Conservation (phyloP, 2,113 vertebrate genomes). For the Aleadryas rufinucha region DNA sequence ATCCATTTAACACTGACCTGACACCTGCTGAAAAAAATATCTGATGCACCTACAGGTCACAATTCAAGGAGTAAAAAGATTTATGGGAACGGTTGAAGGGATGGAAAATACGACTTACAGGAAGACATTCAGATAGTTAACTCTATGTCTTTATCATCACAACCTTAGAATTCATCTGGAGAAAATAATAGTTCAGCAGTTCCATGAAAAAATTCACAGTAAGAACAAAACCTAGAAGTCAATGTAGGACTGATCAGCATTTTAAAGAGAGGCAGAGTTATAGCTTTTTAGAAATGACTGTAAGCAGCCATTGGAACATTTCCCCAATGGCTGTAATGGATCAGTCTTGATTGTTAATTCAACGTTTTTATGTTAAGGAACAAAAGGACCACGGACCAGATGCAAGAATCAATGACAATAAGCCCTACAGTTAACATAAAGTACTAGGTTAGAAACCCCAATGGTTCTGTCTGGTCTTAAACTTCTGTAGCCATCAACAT, state of each 20-base stretch:
- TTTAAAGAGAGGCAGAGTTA: neutral
- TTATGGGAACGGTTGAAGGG: neutral
- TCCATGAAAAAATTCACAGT: neutral
- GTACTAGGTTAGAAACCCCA: neutral
- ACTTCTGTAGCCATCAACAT: neutral
- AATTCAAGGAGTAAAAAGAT: neutral
- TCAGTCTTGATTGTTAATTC: neutral
- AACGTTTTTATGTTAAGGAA: neutral
- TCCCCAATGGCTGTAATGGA: neutral
- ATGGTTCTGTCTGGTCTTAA: neutral
- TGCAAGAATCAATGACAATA: neutral
- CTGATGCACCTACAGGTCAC: neutral
- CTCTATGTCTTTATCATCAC: neutral
- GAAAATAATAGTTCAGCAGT: neutral
- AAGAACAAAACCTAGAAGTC: neutral
- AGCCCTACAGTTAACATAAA: neutral
- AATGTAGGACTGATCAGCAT: neutral
- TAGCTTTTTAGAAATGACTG: neutral
- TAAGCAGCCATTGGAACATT: neutral
- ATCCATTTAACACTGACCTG: neutral
- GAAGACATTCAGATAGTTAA: neutral
- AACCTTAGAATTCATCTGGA: neutral
- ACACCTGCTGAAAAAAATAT: neutral
- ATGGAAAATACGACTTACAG: neutral
- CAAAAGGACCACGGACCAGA: neutral